A percentile compares a stretch with the other conserved stretches of the same genome.
Conservation (phyloP, 1,140 invertebrate species). For the Olivierus martensii region DNA sequence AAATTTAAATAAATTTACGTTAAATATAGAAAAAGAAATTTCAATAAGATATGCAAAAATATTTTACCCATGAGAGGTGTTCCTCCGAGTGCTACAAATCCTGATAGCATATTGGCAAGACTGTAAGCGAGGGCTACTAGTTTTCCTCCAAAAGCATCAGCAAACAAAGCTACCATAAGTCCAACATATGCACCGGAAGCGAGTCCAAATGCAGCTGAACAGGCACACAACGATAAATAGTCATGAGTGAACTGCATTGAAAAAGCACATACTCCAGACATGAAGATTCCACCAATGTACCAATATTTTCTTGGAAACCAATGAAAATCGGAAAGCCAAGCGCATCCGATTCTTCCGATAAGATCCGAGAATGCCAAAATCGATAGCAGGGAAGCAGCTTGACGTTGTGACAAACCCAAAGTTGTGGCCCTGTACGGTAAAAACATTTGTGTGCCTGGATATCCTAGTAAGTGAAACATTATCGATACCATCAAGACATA, state of each 20-base stretch:
- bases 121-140: slow-evolving; percentile 15
- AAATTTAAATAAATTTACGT: no score
- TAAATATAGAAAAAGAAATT: no score
- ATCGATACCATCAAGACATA: slow-evolving; percentile 18
- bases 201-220: slow-evolving; percentile 15
- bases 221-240: slow-evolving; percentile 9
- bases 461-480: slow-evolving; percentile 13
- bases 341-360: slow-evolving; percentile 16
- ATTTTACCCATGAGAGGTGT: slow-evolving; percentile 14
- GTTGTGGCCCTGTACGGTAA: slow-evolving; percentile 14
- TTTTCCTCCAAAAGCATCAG: slow-evolving; percentile 15
- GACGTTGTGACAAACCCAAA: slow-evolving; percentile 13
- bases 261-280: slow-evolving; percentile 15
- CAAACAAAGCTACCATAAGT: slow-evolving; percentile 17
- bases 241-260: slow-evolving; percentile 14
- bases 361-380: slow-evolving; percentile 17
- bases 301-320: slow-evolving; percentile 18
- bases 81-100: slow-evolving; percentile 11
- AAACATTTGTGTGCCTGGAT: slow-evolving; percentile 18
- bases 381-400: slow-evolving; percentile 16
- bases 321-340: slow-evolving; percentile 18
- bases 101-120: slow-evolving; percentile 6
- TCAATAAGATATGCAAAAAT: neutral
- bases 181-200: slow-evolving; percentile 19
- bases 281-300: slow-evolving; percentile 16